These are phyloP conservation scores for Corythucha ciliata DNA, from an alignment of 2,888 invertebrate genomes.

Conservation along the genomic window DNA sequence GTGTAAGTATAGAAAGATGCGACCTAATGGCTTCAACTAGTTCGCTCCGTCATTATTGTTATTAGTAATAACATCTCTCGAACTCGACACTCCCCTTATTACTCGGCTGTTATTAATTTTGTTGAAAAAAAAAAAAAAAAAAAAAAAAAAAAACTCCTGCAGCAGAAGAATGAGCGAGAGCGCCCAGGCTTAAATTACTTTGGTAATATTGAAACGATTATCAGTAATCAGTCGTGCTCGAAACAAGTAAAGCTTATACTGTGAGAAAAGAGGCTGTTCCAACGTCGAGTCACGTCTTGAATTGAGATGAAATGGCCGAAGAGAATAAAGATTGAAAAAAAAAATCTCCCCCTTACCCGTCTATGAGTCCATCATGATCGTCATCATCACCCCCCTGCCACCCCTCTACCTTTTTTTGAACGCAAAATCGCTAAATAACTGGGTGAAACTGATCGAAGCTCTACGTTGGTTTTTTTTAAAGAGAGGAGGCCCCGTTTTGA, in stretches of 20 bases:
- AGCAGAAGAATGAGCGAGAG: no score
- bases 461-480: no score
- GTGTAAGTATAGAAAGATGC: no score
- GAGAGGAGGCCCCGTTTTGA: not conserved
- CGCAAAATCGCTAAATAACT: constrained; percentile 2
- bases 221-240: constrained; percentile 29
- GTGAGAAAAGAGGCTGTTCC: constrained; percentile 24
- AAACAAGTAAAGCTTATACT: constrained; percentile 8
- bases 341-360: no score
- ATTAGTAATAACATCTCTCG: constrained; percentile 19
- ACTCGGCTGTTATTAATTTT: constrained; percentile 26
- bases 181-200: constrained; percentile 29
- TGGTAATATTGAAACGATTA: constrained; percentile 32
- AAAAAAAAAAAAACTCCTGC: not conserved
- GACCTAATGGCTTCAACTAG: no score
- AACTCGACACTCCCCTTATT: constrained; percentile 22
- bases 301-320: no score
- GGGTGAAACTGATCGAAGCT: no score
- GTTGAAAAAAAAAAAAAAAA: not conserved
- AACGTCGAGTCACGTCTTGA: constrained; percentile 24
- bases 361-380: no score
- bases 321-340: no score
- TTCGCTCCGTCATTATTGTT: constrained; percentile 24
- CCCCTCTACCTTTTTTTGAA: not conserved
- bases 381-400: constrained; percentile 10